A percentile compares a stretch with the other conserved stretches of the same genome.
phyloP scores from a whole-genome alignment of 2,888 invertebrate species.

The Eurytoma adleriae region DNA sequence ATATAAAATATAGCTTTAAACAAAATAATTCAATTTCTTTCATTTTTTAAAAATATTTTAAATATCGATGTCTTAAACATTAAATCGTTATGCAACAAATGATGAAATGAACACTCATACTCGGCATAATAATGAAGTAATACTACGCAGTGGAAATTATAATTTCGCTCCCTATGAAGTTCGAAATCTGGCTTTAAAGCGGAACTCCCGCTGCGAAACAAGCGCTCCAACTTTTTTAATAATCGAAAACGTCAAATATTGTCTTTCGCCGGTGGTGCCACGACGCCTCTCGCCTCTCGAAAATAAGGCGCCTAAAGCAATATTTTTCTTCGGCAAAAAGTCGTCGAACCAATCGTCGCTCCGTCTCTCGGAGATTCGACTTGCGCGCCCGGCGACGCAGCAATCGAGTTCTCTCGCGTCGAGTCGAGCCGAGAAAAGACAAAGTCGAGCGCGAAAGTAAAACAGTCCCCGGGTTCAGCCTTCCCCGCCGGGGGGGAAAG shows the following conservation, averaged over 20 bases:
- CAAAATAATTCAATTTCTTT: background rate
- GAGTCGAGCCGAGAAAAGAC: constrained; percentile 36
- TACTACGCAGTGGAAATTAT: background rate
- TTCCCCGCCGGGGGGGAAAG: background rate
- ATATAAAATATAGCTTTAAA: background rate
- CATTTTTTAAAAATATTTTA: background rate
- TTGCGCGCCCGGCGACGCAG: background rate
- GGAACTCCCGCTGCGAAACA: background rate
- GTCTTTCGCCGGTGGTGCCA: constrained; percentile 5
- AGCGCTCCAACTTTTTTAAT: constrained; percentile 43
- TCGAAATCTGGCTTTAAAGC: too few relatives aligned
- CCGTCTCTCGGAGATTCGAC: constrained; percentile 44
- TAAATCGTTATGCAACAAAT: too few relatives aligned
- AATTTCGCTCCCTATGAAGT: background rate
- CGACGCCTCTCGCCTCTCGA: constrained; percentile 17
- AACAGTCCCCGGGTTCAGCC: constrained; percentile 30
- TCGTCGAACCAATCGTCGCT: constrained; percentile 38
- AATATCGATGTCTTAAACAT: too few relatives aligned
- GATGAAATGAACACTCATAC: too few relatives aligned
- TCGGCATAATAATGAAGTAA: too few relatives aligned
- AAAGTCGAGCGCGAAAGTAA: constrained; percentile 52
- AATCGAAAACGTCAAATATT: constrained; percentile 52
- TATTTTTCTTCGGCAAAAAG: constrained; percentile 53
- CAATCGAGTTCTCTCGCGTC: constrained; percentile 4
- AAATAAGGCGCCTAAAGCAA: constrained; percentile 53